Evolutionary conservation across 2,113 vertebrate species (phyloP), one percentile per base, ranked within the genome.

Genomic region (Meriones unguiculatus): DNA sequence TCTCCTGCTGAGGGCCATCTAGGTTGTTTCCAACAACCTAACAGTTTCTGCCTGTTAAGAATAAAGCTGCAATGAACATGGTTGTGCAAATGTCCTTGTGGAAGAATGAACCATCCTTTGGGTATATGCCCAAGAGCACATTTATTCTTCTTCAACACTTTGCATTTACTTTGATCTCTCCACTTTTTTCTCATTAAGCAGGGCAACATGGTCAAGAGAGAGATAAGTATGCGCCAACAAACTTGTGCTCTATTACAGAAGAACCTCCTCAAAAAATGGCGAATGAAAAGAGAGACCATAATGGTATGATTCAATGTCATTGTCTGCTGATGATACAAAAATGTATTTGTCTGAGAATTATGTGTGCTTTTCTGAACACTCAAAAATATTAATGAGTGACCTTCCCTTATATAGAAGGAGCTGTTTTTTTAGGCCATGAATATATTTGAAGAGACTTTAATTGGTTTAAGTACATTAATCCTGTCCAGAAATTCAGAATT

Each of bases 231-330:
- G 10, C 28, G 9, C 41, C 52, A 81, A 72, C 64, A 88, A 93
- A 88, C 75, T 28, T 88, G 75, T 65, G 38, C 92, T 22, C 70
- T 72, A 72, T 88, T 88, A 50, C 69, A 57, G 50, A 93, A 93
- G 85, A 80, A 80, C 75, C 32, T 93, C 5, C 70, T 93, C 65
- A 76, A 70, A 25, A 78, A 90, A 90, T 67, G 50, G 59, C 84
- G 69, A 85, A 32, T 46, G 20, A 90, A 35, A 94, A 84, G 69
- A 30, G 69, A 90, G 20, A 57, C 78, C 38, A 54, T 76, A 30
- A 54, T 57, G 28, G 32, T 73, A 90, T 13, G 69, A 41, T 35
- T 25, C 8, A 11, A 30, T 35, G 38, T 28, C 11, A 41, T 1
- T 41, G 57, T 1, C 7, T 78, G 67, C 2, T 54, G 52, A 12